These are phyloP conservation scores for Melanophora roralis DNA, from an alignment of 2,888 invertebrate genomes.

Conservation along the genomic window DNA sequence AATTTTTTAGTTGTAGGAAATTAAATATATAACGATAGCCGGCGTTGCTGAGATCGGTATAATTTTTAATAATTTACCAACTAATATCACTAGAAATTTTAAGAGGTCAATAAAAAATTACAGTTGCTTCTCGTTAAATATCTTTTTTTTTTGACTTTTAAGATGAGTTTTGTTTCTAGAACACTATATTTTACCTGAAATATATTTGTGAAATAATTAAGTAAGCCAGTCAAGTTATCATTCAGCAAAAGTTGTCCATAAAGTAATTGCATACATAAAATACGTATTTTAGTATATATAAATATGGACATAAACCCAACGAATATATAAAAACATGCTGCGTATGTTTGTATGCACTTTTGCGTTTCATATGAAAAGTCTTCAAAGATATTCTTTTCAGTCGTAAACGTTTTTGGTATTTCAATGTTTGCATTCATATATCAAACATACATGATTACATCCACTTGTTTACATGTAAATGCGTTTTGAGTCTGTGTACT, in stretches of 20 bases:
- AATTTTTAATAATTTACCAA: too few species aligned
- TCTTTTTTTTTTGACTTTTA: too few species aligned
- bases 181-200: too few species aligned
- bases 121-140: too few species aligned
- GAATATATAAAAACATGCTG: not conserved
- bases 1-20: too few species aligned
- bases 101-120: too few species aligned
- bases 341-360: conserved; percentile 5
- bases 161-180: too few species aligned
- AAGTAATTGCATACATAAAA: not conserved
- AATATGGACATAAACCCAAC: too few species aligned
- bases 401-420: not conserved
- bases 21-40: too few species aligned
- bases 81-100: too few species aligned
- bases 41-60: too few species aligned
- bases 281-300: not conserved
- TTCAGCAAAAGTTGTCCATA: conserved; percentile 5
- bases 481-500: not conserved
- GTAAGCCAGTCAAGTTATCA: conserved; percentile 30
- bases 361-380: conserved; percentile 36
- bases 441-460: not conserved
- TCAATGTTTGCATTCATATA: not conserved
- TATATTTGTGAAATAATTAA: too few species aligned
- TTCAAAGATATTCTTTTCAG: conserved; percentile 22
- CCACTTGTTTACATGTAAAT: not conserved